A percentile compares a stretch with the other conserved stretches of the same genome.
Conservation (phyloP, 2,888 invertebrate species). For the Petrolisthes manimaculis region DNA sequence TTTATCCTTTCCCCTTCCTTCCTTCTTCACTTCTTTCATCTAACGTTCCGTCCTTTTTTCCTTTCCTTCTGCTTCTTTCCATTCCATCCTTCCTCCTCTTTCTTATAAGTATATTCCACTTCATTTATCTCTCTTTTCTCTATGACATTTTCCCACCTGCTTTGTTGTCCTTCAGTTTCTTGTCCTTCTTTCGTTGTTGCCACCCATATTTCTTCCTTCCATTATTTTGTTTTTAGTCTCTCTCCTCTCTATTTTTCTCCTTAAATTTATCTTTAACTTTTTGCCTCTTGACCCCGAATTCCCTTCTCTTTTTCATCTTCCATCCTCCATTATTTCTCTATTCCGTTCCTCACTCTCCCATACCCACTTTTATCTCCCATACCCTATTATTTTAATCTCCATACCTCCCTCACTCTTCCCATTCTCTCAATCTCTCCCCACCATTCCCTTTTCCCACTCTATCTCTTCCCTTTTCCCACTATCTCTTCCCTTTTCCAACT, state of each 20-base stretch:
- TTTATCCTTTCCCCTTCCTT: not conserved
- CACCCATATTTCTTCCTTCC: not conserved
- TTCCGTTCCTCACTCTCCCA: not conserved
- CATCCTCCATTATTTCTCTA: not conserved
- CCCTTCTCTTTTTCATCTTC: not conserved
- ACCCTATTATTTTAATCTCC: not conserved
- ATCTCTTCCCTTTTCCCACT: not conserved
- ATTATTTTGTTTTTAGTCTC: too few species aligned
- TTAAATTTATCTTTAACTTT: not conserved
- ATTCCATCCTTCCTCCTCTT: not conserved
- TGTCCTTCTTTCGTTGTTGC: too few species aligned
- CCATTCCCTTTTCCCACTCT: not conserved
- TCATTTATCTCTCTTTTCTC: slow-evolving; percentile 20
- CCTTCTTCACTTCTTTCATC: not conserved
- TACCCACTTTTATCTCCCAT: not conserved
- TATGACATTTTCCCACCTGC: not conserved
- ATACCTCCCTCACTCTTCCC: not conserved
- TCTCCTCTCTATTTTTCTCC: not conserved
- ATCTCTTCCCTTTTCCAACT: not conserved
- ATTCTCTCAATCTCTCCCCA: not conserved
- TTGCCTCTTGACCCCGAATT: not conserved
- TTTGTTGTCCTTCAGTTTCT: not conserved
- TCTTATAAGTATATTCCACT: not conserved
- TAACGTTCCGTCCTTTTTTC: not conserved
- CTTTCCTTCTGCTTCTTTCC: not conserved